Percentiles rank a stretch among this genome's conserved stretches.
Evolutionary conservation across 2,888 invertebrate species (phyloP).

Genomic region (Lymantria monacha): DNA sequence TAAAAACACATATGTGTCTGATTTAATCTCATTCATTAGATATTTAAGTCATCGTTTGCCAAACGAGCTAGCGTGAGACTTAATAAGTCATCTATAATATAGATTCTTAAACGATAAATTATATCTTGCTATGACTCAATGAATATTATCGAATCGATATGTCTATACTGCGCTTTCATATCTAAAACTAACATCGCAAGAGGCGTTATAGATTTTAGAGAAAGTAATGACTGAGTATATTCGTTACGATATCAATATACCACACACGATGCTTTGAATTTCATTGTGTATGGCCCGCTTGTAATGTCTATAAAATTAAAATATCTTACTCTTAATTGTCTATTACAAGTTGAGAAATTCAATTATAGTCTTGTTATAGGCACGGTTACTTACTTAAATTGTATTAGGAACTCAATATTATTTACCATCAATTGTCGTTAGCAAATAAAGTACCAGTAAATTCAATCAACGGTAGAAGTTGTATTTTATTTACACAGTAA

Average conservation of each 20-base stretch:
- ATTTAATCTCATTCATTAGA: slow-evolving; percentile 70
- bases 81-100: slow-evolving; percentile 30
- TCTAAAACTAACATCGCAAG: slow-evolving; percentile 58
- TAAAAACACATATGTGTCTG: slow-evolving; percentile 45
- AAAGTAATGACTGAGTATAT: slow-evolving; percentile 65
- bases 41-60: slow-evolving; percentile 38
- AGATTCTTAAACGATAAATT: slow-evolving; percentile 40
- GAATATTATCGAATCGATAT: slow-evolving; percentile 29
- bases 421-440: slow-evolving; percentile 12
- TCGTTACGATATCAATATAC: slow-evolving; percentile 57
- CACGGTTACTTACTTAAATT: slow-evolving; percentile 19
- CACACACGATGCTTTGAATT: slow-evolving; percentile 61
- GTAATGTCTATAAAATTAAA: slow-evolving; percentile 29
- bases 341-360: slow-evolving; percentile 11
- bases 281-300: slow-evolving; percentile 41
- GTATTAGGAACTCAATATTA: slow-evolving; percentile 11
- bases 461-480: neutral
- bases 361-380: slow-evolving; percentile 28
- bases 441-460: slow-evolving; percentile 17
- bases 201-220: slow-evolving; percentile 59
- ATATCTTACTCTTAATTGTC: slow-evolving; percentile 14
- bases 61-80: slow-evolving; percentile 46
- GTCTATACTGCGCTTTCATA: slow-evolving; percentile 49
- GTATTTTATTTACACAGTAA: neutral
- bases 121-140: slow-evolving; percentile 24